These are phyloP conservation scores for Laothoe populi DNA, from an alignment of 2,888 invertebrate genomes.

Conservation along the genomic window DNA sequence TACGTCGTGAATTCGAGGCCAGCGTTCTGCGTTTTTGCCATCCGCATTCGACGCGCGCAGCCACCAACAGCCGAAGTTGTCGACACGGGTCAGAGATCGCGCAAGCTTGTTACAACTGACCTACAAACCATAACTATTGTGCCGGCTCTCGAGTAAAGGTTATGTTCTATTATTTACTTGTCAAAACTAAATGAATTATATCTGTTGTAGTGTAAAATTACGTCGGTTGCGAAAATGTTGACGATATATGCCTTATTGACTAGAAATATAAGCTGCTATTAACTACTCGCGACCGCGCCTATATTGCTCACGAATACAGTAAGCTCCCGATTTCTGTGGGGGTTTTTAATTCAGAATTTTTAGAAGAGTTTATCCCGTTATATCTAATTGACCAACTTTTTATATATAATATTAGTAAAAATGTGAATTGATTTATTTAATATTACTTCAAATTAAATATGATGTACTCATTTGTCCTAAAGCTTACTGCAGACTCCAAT, in stretches of 20 bases:
- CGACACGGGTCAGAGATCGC: slow-evolving; percentile 25
- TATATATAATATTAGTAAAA: too few species aligned
- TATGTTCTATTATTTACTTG: slow-evolving; percentile 7
- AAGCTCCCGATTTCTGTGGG: too few species aligned
- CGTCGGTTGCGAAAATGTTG: not conserved
- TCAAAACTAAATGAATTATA: slow-evolving; percentile 26
- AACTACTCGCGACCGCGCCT: too few species aligned
- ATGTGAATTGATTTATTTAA: too few species aligned
- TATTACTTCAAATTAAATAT: too few species aligned
- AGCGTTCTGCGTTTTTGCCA: slow-evolving; percentile 2
- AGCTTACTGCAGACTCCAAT: too few species aligned
- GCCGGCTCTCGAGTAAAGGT: not conserved
- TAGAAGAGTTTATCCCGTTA: too few species aligned
- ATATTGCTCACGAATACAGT: too few species aligned
- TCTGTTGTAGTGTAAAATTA: not conserved
- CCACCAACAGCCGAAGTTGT: slow-evolving; percentile 21
- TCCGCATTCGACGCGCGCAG: not conserved
- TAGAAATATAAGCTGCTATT: too few species aligned
- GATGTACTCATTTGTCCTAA: too few species aligned
- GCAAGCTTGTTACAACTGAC: slow-evolving; percentile 26
- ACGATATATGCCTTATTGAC: not conserved
- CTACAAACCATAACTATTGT: slow-evolving; percentile 12
- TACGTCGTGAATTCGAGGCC: slow-evolving; percentile 11
- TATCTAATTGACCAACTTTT: too few species aligned
- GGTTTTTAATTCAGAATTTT: too few species aligned